Percentiles rank a stretch among this genome's conserved stretches.
Conservation (phyloP, 2,888 invertebrate species). For the Meandrusa payeni region DNA sequence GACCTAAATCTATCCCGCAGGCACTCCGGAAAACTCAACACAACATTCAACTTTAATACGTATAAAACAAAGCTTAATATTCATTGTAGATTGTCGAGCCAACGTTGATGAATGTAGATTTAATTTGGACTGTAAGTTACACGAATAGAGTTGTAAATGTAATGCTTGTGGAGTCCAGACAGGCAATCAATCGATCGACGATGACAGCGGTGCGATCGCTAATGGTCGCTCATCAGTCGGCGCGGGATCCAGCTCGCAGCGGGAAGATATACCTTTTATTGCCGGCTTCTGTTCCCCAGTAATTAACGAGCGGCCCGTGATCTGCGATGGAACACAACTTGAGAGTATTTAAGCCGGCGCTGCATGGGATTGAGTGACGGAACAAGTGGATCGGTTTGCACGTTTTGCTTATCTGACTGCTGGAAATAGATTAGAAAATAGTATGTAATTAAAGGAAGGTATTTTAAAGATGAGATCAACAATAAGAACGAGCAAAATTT, state of each 20-base stretch:
- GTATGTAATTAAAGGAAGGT: too few relatives aligned
- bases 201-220: constrained; percentile 63
- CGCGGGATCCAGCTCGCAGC: constrained; percentile 10
- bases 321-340: too few relatives aligned
- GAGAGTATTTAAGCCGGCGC: too few relatives aligned
- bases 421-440: too few relatives aligned
- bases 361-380: too few relatives aligned
- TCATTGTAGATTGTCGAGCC: not conserved
- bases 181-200: constrained; percentile 55
- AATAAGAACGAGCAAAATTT: too few relatives aligned
- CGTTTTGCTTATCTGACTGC: too few relatives aligned
- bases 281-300: constrained; percentile 5
- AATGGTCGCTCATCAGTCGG: constrained; percentile 64
- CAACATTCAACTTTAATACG: not conserved
- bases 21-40: constrained; percentile 18
- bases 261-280: constrained; percentile 8
- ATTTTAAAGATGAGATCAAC: too few relatives aligned
- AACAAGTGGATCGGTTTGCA: too few relatives aligned
- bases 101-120: constrained; percentile 16
- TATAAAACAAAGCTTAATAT: not conserved
- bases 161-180: constrained; percentile 15
- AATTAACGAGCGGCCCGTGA: constrained; percentile 1
- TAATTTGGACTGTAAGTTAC: constrained; percentile 25
- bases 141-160: constrained; percentile 27
- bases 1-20: constrained; percentile 63